phyloP scores from a whole-genome alignment of 2,888 invertebrate genomes.

The Augochlorella aurata region DNA sequence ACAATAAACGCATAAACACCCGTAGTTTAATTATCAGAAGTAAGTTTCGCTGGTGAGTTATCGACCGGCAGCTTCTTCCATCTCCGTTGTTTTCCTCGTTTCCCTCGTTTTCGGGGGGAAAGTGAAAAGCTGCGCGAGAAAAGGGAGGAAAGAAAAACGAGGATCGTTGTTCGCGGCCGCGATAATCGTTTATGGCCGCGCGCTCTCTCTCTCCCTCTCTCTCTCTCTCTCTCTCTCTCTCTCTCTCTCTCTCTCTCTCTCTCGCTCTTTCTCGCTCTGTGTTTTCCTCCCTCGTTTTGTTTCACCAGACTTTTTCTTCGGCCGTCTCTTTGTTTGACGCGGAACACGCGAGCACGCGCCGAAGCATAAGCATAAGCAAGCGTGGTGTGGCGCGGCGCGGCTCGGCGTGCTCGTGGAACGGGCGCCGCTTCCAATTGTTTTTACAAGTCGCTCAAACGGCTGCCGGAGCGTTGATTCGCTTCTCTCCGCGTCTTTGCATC shows the following conservation, averaged over 20 bases:
- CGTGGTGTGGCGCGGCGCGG: slow-evolving; percentile 15
- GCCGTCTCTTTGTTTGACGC: slow-evolving; percentile 32
- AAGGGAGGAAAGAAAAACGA: background rate
- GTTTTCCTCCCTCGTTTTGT: background rate
- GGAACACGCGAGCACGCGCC: slow-evolving; percentile 14
- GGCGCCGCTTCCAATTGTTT: slow-evolving; percentile 56
- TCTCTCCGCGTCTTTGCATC: background rate
- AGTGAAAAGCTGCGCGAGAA: slow-evolving; percentile 5
- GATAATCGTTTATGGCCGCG: slow-evolving; percentile 23
- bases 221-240: background rate
- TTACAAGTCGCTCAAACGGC: slow-evolving; percentile 60
- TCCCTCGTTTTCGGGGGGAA: slow-evolving; percentile 2
- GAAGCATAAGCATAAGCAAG: slow-evolving; percentile 53
- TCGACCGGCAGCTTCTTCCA: background rate
- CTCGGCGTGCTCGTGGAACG: slow-evolving; percentile 36
- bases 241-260: background rate
- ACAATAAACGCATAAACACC: slow-evolving; percentile 10
- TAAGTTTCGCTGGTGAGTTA: slow-evolving; percentile 6
- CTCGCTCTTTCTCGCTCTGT: background rate
- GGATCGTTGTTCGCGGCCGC: slow-evolving; percentile 26
- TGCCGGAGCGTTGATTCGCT: slow-evolving; percentile 24
- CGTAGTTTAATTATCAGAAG: slow-evolving; percentile 11
- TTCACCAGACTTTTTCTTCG: slow-evolving; percentile 26
- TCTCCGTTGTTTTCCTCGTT: background rate
- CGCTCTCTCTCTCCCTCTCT: background rate